Conservation (phyloP, 2,113 vertebrate species). For the Isurus oxyrinchus region DNA sequence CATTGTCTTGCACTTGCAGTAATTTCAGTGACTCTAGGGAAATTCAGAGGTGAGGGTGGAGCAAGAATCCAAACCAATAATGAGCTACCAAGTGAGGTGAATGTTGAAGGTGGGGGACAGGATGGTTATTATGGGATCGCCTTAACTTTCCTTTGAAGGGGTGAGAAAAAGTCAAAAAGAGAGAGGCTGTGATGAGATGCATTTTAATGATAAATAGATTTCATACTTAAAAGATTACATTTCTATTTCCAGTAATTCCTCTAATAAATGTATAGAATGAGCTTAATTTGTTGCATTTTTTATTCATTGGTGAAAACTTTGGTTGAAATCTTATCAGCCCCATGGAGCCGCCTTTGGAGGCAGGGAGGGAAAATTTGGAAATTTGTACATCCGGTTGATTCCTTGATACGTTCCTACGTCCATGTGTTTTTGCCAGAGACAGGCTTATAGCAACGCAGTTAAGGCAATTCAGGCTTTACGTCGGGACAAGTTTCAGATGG, state of each 20-base stretch:
- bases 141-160: background rate
- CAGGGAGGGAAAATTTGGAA: too few species aligned
- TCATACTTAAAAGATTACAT: background rate
- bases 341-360: too few species aligned
- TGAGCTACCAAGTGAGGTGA: background rate
- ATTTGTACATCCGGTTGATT: too few species aligned
- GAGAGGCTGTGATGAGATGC: background rate
- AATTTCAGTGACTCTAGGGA: background rate
- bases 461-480: too few species aligned
- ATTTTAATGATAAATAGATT: background rate
- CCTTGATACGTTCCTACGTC: too few species aligned
- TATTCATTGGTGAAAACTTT: too few species aligned
- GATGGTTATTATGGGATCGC: background rate
- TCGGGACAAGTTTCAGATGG: too few species aligned
- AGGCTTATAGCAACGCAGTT: too few species aligned
- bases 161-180: background rate
- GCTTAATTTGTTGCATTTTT: too few species aligned
- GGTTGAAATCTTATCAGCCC: too few species aligned
- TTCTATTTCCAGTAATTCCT: background rate
- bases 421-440: too few species aligned
- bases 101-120: background rate
- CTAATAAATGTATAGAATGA: too few species aligned
- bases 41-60: background rate
- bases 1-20: background rate
- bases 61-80: background rate